Evolutionary conservation across 2,888 invertebrate species (phyloP), one percentile per base, ranked within the genome.

Genomic region (Cordilura impudica): DNA sequence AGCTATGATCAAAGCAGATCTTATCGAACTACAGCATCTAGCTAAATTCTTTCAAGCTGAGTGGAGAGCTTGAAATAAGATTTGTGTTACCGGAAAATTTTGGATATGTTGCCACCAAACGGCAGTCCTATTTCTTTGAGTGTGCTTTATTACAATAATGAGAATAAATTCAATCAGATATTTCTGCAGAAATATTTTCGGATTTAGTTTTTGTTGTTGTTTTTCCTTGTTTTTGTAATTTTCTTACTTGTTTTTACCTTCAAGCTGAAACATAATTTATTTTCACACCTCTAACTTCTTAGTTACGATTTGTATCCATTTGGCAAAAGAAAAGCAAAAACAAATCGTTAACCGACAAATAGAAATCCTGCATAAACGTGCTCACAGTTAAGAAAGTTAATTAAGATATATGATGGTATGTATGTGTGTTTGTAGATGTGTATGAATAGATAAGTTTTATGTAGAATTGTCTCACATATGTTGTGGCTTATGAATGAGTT

Each of bases 261-360:
- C n/a, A 63, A 63, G 63, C 63, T 63, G 19, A 63, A 35, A 63
- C 49, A 63, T 51, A 49, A 63, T 63, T 63, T 51, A 63, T 63
- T 16, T 63, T 63, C 51, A 51, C 63, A 63, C 63, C 63, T 49
- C 35, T 35, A 35, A 49, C 49, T 35, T 5, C 8, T 49, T 4
- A 4, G 16, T 12, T 12, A 49, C 49, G 49, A 56, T 74, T 61
- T 61, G 35, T 26, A 45, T 67, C n/a, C 19, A 47, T 67, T 66
- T 56, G 18, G 43, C 19, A 26, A 14, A 63, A 65, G 60, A 26
- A 61, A 61, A 61, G 45, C 45, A 4, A 6, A 61, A 29, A 16
- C 4, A 45, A 43, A 45, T 2, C 2, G 16, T 26, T 26, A 26
- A 4, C 26, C 6, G 45, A 45, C 8, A 12, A 49, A 63, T 7